phyloP scores from a whole-genome alignment of 2,888 invertebrate species.

The Spodoptera picta region DNA sequence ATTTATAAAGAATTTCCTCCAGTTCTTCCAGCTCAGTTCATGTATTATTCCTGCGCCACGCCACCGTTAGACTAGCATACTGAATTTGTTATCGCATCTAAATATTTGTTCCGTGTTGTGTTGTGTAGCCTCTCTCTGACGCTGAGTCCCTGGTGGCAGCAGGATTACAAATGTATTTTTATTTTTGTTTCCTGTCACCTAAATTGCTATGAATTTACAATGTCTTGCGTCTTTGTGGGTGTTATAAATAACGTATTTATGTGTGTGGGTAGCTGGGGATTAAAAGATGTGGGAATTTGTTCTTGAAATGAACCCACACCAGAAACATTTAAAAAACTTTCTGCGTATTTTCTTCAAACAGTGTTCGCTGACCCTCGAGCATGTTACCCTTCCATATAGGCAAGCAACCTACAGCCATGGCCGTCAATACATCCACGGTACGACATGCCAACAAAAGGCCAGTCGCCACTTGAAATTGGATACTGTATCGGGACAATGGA shows the following conservation, averaged over 20 bases:
- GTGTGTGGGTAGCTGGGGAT: slow-evolving; percentile 20
- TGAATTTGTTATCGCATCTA: slow-evolving; percentile 59
- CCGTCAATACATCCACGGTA: slow-evolving; percentile 38
- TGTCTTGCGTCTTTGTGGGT: slow-evolving; percentile 32
- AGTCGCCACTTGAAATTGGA: slow-evolving; percentile 58
- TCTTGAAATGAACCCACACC: background rate
- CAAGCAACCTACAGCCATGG: slow-evolving; percentile 15
- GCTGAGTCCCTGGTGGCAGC: slow-evolving; percentile 47
- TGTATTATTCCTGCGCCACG: slow-evolving; percentile 56
- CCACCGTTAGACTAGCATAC: slow-evolving; percentile 50
- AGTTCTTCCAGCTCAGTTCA: slow-evolving; percentile 49
- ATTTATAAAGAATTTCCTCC: slow-evolving; percentile 51
- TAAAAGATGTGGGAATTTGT: slow-evolving; percentile 5
- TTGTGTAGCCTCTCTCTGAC: slow-evolving; percentile 39
- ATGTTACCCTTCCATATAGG: slow-evolving; percentile 38
- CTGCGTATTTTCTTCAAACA: slow-evolving; percentile 2
- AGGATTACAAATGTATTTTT: slow-evolving; percentile 51
- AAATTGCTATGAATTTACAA: slow-evolving; percentile 53
- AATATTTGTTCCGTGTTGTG: slow-evolving; percentile 58
- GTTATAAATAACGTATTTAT: slow-evolving; percentile 19
- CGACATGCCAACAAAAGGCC: slow-evolving; percentile 53
- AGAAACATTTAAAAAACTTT: too few relatives aligned
- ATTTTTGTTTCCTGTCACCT: slow-evolving; percentile 51
- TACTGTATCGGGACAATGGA: slow-evolving; percentile 52
- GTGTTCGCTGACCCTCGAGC: slow-evolving; percentile 26